Conservation (phyloP, 2,797 vertebrate species). For the Zalophus californianus region DNA sequence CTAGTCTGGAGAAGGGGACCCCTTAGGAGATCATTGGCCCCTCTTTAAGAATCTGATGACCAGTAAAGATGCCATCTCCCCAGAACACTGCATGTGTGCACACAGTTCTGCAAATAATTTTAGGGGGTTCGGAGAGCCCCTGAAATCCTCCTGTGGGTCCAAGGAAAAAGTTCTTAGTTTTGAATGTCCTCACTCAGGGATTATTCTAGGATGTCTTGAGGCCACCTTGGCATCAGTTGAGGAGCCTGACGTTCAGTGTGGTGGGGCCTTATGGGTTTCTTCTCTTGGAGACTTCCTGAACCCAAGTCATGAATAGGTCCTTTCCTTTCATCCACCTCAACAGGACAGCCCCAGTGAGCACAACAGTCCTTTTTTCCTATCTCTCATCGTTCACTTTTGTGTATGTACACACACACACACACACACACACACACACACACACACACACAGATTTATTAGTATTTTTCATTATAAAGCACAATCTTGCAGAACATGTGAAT, state of each 20-base stretch:
- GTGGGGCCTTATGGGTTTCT: background rate
- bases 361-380: too few relatives aligned
- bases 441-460: background rate
- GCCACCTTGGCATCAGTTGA: background rate
- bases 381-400: background rate
- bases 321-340: background rate
- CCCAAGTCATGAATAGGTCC: background rate
- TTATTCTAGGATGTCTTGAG: background rate
- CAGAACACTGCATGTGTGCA: fast-evolving
- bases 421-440: background rate
- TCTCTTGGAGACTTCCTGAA: background rate
- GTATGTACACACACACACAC: background rate
- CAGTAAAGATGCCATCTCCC: background rate
- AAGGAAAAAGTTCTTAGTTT: background rate
- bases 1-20: background rate
- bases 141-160: background rate
- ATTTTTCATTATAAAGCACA: slow-evolving; percentile 4
- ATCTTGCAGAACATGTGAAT: background rate
- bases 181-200: background rate
- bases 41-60: background rate
- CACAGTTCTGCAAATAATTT: background rate
- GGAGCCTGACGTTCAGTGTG: background rate
- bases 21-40: background rate
- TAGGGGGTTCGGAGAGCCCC: background rate
- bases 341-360: background rate